Evolutionary conservation across 1,140 invertebrate genomes (phyloP).

Genomic region (Brachionus paranguensis): DNA sequence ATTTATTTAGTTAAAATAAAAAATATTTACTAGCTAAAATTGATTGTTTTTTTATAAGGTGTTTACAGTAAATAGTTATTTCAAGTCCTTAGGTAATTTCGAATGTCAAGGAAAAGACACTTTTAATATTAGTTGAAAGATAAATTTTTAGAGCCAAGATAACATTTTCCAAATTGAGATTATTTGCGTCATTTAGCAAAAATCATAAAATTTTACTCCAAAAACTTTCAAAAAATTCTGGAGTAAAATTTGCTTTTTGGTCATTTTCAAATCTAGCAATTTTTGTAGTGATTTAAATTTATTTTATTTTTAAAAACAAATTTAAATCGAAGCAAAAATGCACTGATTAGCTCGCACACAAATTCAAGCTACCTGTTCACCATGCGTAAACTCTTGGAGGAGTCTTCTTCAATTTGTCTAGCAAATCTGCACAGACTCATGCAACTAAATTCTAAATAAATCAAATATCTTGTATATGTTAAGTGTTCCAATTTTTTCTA

Average conservation of each 20-base stretch:
- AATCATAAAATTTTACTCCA: not conserved
- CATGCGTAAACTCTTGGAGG: not conserved
- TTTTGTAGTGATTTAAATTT: not conserved
- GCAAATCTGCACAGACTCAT: slow-evolving; percentile 5
- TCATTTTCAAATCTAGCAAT: not conserved
- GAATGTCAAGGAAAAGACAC: not conserved
- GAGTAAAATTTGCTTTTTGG: not conserved
- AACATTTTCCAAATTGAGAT: not conserved
- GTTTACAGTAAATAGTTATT: not conserved
- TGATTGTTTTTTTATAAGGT: not conserved
- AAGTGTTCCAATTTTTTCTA: slow-evolving; percentile 1
- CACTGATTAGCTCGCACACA: not conserved
- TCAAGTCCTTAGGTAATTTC: not conserved
- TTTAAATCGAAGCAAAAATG: not conserved
- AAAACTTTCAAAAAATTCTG: not conserved
- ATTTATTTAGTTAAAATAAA: not conserved
- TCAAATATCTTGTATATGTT: slow-evolving; percentile 18
- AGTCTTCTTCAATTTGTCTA: not conserved
- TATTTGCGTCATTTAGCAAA: not conserved
- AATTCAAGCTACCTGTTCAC: not conserved
- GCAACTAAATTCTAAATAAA: slow-evolving; percentile 3
- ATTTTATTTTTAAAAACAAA: too few species aligned
- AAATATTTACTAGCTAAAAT: not conserved
- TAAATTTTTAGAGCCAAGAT: not conserved
- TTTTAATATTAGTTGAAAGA: not conserved